Evolutionary conservation across 2,888 invertebrate genomes (phyloP).

Genomic region (Sthenelais limicola): DNA sequence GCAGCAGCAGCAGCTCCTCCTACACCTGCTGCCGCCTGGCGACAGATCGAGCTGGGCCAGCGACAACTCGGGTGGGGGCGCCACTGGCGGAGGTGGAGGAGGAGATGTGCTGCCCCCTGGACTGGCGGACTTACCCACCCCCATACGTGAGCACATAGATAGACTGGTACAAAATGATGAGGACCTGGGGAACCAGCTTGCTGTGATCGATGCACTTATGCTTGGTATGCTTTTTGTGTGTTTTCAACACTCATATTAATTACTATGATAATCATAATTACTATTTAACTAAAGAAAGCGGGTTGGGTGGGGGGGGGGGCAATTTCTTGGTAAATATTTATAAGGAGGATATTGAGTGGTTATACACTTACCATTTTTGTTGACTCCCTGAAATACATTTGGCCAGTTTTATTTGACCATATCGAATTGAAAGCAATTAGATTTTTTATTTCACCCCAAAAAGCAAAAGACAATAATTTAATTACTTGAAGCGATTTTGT

Average conservation of each 20-base stretch:
- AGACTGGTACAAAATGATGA: constrained; percentile 45
- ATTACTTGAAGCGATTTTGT: no score
- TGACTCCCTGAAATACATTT: no score
- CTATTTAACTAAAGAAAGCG: not conserved
- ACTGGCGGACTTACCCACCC: constrained; percentile 44
- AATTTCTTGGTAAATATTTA: not conserved
- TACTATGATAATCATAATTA: not conserved
- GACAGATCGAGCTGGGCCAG: not conserved
- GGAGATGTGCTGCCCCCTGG: constrained; percentile 32
- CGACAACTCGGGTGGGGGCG: not conserved
- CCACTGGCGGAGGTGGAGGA: not conserved
- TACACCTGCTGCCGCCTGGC: constrained; percentile 10
- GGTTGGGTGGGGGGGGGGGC: constrained; percentile 6
- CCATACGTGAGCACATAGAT: constrained; percentile 47
- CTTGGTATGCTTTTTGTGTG: constrained; percentile 45
- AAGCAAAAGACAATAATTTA: no score
- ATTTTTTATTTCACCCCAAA: no score
- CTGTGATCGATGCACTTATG: constrained; percentile 47
- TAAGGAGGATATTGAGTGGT: no score
- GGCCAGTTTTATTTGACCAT: no score
- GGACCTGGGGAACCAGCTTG: constrained; percentile 48
- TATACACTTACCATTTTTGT: no score
- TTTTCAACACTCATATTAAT: not conserved
- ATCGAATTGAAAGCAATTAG: no score
- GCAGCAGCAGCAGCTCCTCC: not conserved